Evolutionary conservation across 2,113 vertebrate species (phyloP).

Genomic region (Callorhinus ursinus): DNA sequence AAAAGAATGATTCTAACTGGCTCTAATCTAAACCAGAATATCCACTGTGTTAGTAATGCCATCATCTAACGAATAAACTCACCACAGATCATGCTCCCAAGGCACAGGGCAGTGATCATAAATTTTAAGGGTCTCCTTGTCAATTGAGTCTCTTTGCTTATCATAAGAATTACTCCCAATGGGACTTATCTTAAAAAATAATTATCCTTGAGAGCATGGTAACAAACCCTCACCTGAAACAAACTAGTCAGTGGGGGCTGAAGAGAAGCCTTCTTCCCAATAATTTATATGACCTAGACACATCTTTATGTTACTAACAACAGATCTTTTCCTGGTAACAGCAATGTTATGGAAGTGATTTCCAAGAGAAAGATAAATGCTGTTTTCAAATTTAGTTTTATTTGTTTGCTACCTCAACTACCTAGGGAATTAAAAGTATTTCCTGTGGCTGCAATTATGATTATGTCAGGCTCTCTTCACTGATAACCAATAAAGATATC

Average conservation of each 20-base stretch:
- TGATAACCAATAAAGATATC: background rate
- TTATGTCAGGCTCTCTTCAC: background rate
- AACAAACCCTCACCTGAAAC: constrained; percentile 47
- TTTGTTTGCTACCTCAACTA: constrained; percentile 43
- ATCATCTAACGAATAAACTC: constrained; percentile 1
- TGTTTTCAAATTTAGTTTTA: constrained; percentile 62
- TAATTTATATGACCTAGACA: background rate
- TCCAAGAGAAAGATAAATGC: constrained; percentile 53
- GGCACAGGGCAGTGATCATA: constrained; percentile 5
- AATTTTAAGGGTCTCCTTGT: constrained; percentile 25
- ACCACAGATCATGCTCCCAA: background rate
- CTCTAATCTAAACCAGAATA: background rate
- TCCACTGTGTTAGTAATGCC: background rate
- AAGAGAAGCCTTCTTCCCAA: constrained; percentile 5
- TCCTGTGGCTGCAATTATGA: background rate
- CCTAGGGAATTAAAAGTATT: background rate
- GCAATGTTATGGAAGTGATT: background rate
- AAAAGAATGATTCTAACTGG: background rate
- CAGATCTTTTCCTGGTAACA: constrained; percentile 3
- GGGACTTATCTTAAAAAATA: constrained; percentile 48
- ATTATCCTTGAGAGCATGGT: background rate
- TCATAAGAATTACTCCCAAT: constrained; percentile 60
- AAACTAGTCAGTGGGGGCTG: background rate
- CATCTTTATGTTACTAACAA: background rate
- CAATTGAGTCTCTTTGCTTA: constrained; percentile 56